A percentile compares a stretch with the other conserved stretches of the same genome.
Conservation (phyloP, 2,113 vertebrate species). For the Microtus montanus region DNA sequence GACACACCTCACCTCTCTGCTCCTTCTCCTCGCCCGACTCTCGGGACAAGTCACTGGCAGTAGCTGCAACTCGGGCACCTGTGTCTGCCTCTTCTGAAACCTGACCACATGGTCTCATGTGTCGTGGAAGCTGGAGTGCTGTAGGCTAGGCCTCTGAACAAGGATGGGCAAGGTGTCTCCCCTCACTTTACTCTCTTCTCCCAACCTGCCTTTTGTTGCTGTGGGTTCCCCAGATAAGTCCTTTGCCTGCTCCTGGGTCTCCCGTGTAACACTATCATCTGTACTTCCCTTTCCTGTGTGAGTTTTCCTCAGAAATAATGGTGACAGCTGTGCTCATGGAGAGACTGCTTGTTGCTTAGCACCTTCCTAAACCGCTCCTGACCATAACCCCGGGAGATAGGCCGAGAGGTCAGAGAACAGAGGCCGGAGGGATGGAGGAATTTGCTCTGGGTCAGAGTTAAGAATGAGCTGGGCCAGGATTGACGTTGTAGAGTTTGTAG, state of each 20-base stretch:
- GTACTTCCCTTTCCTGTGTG: neutral
- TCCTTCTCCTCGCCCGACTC: neutral
- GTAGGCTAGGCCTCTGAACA: neutral
- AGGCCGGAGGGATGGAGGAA: neutral
- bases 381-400: neutral
- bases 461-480: neutral
- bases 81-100: neutral
- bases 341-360: neutral
- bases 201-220: neutral
- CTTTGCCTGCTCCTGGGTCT: neutral
- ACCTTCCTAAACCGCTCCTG: neutral
- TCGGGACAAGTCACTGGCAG: neutral
- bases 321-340: neutral
- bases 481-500: neutral
- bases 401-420: neutral
- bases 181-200: neutral
- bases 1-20: neutral
- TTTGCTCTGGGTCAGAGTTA: neutral
- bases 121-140: neutral
- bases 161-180: neutral
- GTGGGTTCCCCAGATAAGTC: neutral
- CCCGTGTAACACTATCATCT: neutral
- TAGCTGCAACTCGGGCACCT: too few relatives aligned
- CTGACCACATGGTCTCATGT: neutral
- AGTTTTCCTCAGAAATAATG: neutral